Conservation (phyloP, 2,888 invertebrate genomes). For the Dryocosmus kuriphilus region DNA sequence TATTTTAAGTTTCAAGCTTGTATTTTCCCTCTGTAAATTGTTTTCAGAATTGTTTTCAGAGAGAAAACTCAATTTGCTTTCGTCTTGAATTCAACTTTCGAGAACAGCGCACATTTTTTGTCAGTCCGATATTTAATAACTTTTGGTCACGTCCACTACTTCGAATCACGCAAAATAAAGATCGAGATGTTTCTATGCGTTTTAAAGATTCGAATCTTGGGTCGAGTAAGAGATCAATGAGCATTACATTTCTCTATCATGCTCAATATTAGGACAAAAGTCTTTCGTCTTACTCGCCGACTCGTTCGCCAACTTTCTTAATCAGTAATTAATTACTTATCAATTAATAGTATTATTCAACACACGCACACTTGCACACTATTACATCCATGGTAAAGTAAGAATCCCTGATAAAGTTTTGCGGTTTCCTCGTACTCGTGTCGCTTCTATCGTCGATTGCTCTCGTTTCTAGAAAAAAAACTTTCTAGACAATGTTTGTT, state of each 20-base stretch:
- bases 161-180: neutral
- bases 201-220: neutral
- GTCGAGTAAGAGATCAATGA: constrained; percentile 1
- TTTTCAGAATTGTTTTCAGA: neutral
- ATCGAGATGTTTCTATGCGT: neutral
- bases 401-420: constrained; percentile 75
- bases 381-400: constrained; percentile 75
- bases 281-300: constrained; percentile 42
- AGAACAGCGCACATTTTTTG: constrained; percentile 45
- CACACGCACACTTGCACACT: constrained; percentile 76
- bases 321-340: constrained; percentile 74
- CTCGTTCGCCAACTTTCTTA: constrained; percentile 62
- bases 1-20: neutral
- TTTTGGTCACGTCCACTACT: constrained; percentile 16
- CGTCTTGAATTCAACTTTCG: neutral
- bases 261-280: constrained; percentile 14
- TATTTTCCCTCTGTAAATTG: neutral
- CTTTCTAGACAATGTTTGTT: neutral
- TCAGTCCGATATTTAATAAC: constrained; percentile 67
- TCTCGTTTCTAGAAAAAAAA: constrained; percentile 20
- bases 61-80: neutral
- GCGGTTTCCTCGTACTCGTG: constrained; percentile 59
- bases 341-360: constrained; percentile 75
- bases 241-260: constrained; percentile 15
- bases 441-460: constrained; percentile 41